A percentile compares a stretch with the other conserved stretches of the same genome.
Evolutionary conservation across 2,113 vertebrate species (phyloP).

Genomic region (Tenrec ecaudatus): DNA sequence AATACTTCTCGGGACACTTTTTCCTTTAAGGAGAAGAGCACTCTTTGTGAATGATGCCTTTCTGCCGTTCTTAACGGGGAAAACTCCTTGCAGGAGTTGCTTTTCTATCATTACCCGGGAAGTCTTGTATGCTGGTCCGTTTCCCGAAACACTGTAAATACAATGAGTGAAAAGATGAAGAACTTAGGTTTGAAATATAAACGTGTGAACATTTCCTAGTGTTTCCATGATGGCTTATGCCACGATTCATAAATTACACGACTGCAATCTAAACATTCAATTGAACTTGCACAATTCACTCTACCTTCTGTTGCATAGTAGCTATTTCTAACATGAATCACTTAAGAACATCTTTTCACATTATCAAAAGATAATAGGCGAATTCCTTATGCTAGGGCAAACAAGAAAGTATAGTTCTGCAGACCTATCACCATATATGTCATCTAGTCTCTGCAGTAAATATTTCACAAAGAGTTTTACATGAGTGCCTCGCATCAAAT

Average conservation of each 20-base stretch:
- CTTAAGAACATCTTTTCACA: slow-evolving; percentile 24
- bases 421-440: background rate
- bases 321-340: background rate
- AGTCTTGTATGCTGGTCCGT: slow-evolving; percentile 87
- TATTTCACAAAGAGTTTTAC: slow-evolving; percentile 19
- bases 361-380: slow-evolving; percentile 22
- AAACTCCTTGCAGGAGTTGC: slow-evolving; percentile 84
- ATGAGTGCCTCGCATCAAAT: background rate
- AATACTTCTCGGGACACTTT: slow-evolving; percentile 76
- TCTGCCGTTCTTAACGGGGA: slow-evolving; percentile 84
- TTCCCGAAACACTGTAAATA: slow-evolving; percentile 89
- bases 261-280: slow-evolving; percentile 7
- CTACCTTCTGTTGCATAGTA: background rate
- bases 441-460: background rate
- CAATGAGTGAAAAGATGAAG: slow-evolving; percentile 67
- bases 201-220: background rate
- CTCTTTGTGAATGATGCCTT: slow-evolving; percentile 80
- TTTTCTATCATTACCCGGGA: slow-evolving; percentile 86
- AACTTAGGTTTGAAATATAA: slow-evolving; percentile 34
- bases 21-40: slow-evolving; percentile 71
- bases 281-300: background rate
- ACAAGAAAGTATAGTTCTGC: background rate
- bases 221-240: background rate
- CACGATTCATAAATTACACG: background rate
- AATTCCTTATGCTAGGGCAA: background rate